Base-by-base conservation (phyloP, 2,113 vertebrate genomes). In the Gobiocypris rarus region DNA sequence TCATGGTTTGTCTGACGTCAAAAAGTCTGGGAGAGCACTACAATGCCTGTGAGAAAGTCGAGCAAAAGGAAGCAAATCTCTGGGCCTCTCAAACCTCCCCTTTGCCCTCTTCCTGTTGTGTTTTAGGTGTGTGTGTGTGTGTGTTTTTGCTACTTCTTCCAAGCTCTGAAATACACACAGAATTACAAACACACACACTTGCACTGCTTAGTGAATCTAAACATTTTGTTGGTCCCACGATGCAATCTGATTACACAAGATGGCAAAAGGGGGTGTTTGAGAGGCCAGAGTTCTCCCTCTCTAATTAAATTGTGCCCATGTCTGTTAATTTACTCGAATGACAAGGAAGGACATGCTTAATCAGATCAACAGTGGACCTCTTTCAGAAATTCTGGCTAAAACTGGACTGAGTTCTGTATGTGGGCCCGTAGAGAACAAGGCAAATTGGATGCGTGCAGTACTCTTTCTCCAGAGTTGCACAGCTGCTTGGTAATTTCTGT, bases 1-100 rank as follows among this genome's bases (percentile, higher is more conserved):
- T 50, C 26, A 61, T 34, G 75, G 43, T 70, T 24, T 43, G 17
- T 9, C 58, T 86, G 83, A 84, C 83, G 74, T 88, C 83, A 88
- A 59, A 11, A 9, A 6, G 52, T 41, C 77, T 82, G 70, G 28
- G 48, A 75, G 43, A 26, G 28, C 9, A 41, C 6, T 31, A 22
- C 41, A 54, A 82, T 45, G 81, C 38, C 74, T 88, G 76, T 84
- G 76, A 84, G 82, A 84, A 77, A 82, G 48, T 34, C 24, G 4
- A 58, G 59, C 43, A 5, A 54, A 85, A 70, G 65, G 84, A 76
- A 82, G 84, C 45, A 65, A 50, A 19, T 56, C 26, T 70, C 84
- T n/a, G 5, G 13, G 28, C 41, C 41, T 69, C 70, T 80, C 24
- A 28, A 54, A 61, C 70, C 58, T 69, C 76, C 43, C 59, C 71